Percentiles rank a stretch among this genome's conserved stretches.
Evolutionary conservation across 2,113 vertebrate genomes (phyloP).

Genomic region (Cyphomyrus plagiostoma): DNA sequence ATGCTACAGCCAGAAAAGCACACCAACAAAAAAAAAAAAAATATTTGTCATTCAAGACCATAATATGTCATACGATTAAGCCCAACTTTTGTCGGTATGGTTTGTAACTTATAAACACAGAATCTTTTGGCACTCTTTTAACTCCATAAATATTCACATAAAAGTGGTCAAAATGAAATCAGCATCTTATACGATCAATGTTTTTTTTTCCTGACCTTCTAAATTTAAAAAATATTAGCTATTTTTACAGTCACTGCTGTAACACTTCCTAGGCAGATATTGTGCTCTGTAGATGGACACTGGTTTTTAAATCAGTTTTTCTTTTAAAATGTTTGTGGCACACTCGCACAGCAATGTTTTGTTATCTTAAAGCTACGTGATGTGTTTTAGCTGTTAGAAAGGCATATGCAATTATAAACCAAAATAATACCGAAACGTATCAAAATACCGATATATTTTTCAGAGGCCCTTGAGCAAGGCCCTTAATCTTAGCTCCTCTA

Average conservation of each 20-base stretch:
- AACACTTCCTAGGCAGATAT: not conserved
- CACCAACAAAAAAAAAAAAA: not conserved
- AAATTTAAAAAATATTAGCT: conserved; percentile 55
- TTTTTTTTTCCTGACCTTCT: conserved; percentile 38
- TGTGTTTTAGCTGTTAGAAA: not conserved
- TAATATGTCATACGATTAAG: not conserved
- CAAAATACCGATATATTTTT: not conserved
- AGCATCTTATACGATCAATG: conserved; percentile 24
- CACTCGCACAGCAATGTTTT: not conserved
- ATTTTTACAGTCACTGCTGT: not conserved
- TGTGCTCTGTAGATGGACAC: not conserved
- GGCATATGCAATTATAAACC: not conserved
- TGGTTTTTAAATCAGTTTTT: not conserved
- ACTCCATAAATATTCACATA: conserved; percentile 17
- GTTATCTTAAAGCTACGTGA: not conserved
- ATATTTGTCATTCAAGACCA: not conserved
- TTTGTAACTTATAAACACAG: not conserved
- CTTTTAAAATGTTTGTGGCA: not conserved
- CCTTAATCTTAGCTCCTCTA: not conserved
- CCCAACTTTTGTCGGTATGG: not conserved
- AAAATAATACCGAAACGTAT: not conserved
- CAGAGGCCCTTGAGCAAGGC: not conserved
- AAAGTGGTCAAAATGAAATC: not conserved
- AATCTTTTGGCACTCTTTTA: conserved; percentile 18
- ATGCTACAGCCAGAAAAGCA: not conserved